Percentiles rank a stretch among this genome's conserved stretches.
These are phyloP conservation scores for Dasypus novemcinctus DNA, from an alignment of 2,113 vertebrate species.

Conservation along the genomic window DNA sequence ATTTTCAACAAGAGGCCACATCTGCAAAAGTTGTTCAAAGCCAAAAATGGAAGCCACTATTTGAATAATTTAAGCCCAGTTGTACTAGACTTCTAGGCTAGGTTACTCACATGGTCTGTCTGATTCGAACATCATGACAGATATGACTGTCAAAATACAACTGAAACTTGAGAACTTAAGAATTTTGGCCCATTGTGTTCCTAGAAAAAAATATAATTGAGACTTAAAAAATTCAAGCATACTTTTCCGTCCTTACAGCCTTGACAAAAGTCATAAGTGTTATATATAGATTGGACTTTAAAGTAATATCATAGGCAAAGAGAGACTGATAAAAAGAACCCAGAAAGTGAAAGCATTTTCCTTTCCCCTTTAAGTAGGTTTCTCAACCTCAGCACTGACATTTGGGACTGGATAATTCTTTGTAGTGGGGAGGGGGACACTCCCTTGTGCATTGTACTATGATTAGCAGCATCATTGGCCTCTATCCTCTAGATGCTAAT, in stretches of 20 bases:
- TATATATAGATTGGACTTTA: not conserved
- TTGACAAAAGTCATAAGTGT: not conserved
- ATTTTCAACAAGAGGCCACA: constrained; percentile 9
- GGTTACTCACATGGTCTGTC: not conserved
- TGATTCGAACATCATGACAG: constrained; percentile 16
- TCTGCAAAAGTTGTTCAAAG: constrained; percentile 25
- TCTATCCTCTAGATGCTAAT: not conserved
- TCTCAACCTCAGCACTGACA: not conserved
- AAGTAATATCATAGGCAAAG: not conserved
- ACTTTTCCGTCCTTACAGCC: not conserved
- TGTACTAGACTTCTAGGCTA: not conserved
- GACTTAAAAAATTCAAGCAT: not conserved
- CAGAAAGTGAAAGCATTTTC: constrained; percentile 19
- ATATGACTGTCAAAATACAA: constrained; percentile 1
- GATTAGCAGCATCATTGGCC: not conserved
- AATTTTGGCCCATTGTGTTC: too few species aligned
- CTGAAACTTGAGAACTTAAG: not conserved
- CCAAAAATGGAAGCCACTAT: not conserved
- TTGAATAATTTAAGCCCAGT: not conserved
- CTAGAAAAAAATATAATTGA: not conserved
- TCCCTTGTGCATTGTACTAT: not conserved
- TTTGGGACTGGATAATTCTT: not conserved
- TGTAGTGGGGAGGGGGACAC: not conserved
- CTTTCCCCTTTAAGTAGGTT: not conserved
- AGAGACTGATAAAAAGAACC: not conserved